A percentile compares a stretch with the other conserved stretches of the same genome.
Evolutionary conservation across 2,797 vertebrate genomes (phyloP).

Genomic region (Buceros bicornis): DNA sequence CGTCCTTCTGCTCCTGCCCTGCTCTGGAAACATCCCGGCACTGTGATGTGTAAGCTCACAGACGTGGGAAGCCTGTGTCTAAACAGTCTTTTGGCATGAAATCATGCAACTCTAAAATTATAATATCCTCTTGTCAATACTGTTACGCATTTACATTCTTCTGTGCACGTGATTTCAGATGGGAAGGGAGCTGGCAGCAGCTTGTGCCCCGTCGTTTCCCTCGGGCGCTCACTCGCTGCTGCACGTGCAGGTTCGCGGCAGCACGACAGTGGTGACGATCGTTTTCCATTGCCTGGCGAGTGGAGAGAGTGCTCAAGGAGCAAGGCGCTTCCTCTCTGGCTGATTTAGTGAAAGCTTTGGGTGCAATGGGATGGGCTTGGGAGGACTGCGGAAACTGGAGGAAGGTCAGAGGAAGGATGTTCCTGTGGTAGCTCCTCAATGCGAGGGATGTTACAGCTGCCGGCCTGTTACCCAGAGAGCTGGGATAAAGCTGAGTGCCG

Average conservation of each 20-base stretch:
- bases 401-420: background rate
- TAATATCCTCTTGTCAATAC: background rate
- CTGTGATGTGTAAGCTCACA: background rate
- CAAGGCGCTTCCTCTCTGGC: background rate
- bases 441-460: background rate
- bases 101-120: background rate
- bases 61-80: background rate
- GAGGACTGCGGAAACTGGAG: background rate
- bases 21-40: background rate
- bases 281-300: background rate
- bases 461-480: background rate
- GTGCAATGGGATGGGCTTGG: background rate
- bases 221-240: background rate
- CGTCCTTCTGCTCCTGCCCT: background rate
- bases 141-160: background rate
- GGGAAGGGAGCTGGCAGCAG: background rate
- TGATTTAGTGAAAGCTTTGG: background rate
- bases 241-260: background rate
- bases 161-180: background rate
- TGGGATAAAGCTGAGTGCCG: background rate
- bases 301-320: background rate
- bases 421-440: background rate
- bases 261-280: background rate
- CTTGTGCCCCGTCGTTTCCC: accelerated
- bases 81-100: background rate